phyloP scores from a whole-genome alignment of 2,113 vertebrate genomes.

The Corythornis cristatus region DNA sequence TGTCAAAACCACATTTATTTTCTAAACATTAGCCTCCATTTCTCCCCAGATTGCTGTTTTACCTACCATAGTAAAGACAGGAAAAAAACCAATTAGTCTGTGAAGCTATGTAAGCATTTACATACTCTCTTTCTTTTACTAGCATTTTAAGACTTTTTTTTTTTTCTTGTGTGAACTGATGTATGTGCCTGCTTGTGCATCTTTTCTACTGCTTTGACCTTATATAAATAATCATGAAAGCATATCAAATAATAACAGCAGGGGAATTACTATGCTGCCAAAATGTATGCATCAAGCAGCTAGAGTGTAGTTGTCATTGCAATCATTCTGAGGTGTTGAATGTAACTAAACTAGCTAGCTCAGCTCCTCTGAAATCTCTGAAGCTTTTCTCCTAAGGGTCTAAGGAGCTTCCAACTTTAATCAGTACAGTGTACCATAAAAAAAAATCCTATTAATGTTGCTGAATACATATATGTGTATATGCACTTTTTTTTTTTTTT shows the following conservation, averaged over 20 bases:
- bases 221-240: slow-evolving; percentile 58
- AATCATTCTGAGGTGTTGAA: slow-evolving; percentile 28
- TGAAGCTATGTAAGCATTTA: neutral
- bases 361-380: slow-evolving; percentile 28
- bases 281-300: slow-evolving; percentile 41
- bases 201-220: slow-evolving; percentile 41
- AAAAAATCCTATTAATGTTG: fast-evolving
- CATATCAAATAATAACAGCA: slow-evolving; percentile 58
- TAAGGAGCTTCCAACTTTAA: neutral
- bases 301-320: slow-evolving; percentile 32
- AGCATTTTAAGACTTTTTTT: neutral
- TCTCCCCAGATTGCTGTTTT: neutral
- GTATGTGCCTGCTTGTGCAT: slow-evolving; percentile 20
- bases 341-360: slow-evolving; percentile 36
- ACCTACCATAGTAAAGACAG: neutral
- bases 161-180: neutral
- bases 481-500: neutral
- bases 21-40: neutral
- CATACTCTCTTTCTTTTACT: neutral
- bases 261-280: slow-evolving; percentile 44
- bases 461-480: neutral
- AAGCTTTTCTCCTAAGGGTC: slow-evolving; percentile 7
- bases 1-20: neutral
- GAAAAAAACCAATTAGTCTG: neutral
- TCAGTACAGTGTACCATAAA: neutral